A percentile compares a stretch with the other conserved stretches of the same genome.
These are phyloP conservation scores for Ormyrus nitidulus DNA, from an alignment of 2,888 invertebrate species.

Conservation along the genomic window DNA sequence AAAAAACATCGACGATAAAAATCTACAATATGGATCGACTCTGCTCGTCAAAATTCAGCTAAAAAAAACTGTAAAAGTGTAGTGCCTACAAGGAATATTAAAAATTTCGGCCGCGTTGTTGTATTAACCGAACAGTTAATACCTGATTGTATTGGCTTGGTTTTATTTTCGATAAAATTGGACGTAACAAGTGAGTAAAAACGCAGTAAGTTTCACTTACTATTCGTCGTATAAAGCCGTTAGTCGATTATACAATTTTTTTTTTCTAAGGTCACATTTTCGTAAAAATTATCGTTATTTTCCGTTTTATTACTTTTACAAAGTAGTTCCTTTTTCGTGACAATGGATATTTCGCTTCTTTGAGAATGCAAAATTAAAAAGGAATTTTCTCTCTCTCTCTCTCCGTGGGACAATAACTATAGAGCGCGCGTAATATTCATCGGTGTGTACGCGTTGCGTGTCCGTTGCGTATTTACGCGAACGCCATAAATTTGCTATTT, in stretches of 20 bases:
- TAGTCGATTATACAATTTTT: conserved; percentile 22
- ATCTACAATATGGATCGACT: too few species aligned
- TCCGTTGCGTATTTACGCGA: conserved; percentile 12
- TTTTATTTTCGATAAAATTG: conserved; percentile 38
- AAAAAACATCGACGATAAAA: too few species aligned
- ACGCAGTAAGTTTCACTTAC: conserved; percentile 39
- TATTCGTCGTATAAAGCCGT: conserved; percentile 21
- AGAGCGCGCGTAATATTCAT: background rate
- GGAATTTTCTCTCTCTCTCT: background rate
- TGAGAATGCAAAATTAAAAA: conserved; percentile 3
- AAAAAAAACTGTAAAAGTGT: too few species aligned
- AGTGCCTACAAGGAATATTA: too few species aligned
- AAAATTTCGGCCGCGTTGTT: too few species aligned
- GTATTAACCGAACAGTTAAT: conserved; percentile 4
- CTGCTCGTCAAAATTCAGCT: too few species aligned
- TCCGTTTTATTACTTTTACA: conserved; percentile 1
- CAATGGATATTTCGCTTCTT: background rate
- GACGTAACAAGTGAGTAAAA: conserved; percentile 30
- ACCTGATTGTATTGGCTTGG: conserved; percentile 30
- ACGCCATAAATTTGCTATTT: background rate
- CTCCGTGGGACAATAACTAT: background rate
- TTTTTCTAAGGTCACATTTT: conserved; percentile 25
- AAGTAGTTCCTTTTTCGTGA: background rate
- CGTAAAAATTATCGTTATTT: background rate
- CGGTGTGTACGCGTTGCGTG: background rate